These are phyloP conservation scores for Epiblema foenella DNA, from an alignment of 2,888 invertebrate species.

Conservation along the genomic window DNA sequence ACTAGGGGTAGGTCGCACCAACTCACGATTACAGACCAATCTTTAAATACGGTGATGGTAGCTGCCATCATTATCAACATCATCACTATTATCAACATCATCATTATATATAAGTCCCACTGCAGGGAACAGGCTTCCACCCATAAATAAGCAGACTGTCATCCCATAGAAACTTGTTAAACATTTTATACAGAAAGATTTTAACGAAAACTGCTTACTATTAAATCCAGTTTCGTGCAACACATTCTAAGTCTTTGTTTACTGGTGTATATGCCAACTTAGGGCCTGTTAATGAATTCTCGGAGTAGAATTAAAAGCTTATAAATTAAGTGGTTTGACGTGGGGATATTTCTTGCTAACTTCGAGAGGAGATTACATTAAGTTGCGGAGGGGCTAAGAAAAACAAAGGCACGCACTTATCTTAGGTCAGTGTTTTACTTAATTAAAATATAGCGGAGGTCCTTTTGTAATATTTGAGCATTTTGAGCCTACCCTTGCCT, in stretches of 20 bases:
- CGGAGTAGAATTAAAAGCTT: conserved; percentile 41
- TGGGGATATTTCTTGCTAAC: conserved; percentile 31
- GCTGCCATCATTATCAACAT: too few species aligned
- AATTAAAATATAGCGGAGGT: conserved; percentile 36
- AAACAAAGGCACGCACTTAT: conserved; percentile 41
- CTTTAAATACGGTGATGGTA: too few species aligned
- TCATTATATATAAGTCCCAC: too few species aligned
- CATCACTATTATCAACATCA: too few species aligned
- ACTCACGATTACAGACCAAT: too few species aligned
- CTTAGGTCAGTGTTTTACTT: conserved; percentile 33
- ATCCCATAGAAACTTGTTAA: too few species aligned
- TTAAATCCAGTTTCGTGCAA: too few species aligned
- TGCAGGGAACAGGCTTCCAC: too few species aligned
- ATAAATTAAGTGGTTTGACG: conserved; percentile 42
- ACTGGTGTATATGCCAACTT: conserved; percentile 17
- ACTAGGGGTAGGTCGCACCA: too few species aligned
- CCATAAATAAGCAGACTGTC: too few species aligned
- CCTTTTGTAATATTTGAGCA: conserved; percentile 12
- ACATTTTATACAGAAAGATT: too few species aligned
- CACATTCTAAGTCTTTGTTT: not conserved
- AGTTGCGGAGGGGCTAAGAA: conserved; percentile 39
- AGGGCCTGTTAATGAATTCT: conserved; percentile 33
- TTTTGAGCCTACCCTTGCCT: conserved; percentile 9
- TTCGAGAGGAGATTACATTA: conserved; percentile 37
- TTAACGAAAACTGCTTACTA: too few species aligned